phyloP scores from a whole-genome alignment of 2,797 vertebrate genomes.

The Menidia menidia region DNA sequence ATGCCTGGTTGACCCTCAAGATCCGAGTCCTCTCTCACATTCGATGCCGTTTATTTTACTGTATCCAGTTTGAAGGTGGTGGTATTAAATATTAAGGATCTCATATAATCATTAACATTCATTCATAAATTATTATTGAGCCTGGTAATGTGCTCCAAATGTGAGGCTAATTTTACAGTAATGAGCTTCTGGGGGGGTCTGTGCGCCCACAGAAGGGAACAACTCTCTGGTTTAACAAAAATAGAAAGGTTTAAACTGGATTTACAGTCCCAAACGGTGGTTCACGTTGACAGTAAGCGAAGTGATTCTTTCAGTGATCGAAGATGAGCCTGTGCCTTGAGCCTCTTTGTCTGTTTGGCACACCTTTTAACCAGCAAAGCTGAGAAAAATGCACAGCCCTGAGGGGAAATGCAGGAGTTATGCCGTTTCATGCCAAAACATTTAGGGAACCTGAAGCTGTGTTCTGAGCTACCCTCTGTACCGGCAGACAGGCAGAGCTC shows the following conservation, averaged over 20 bases:
- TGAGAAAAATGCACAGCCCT: conserved; percentile 21
- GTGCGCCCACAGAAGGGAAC: conserved; percentile 6
- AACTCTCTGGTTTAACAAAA: conserved; percentile 6
- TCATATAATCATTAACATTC: conserved; percentile 19
- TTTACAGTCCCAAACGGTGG: background rate
- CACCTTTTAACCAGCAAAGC: conserved; percentile 6
- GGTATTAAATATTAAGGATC: conserved; percentile 22
- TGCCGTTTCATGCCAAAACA: conserved; percentile 31
- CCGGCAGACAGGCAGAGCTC: background rate
- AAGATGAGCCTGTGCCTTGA: background rate
- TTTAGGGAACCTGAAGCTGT: conserved; percentile 21
- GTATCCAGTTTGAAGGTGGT: background rate
- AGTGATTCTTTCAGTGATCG: background rate
- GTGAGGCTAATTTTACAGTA: conserved; percentile 10
- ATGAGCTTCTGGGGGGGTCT: conserved; percentile 3
- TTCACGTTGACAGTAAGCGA: background rate
- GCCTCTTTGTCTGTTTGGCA: background rate
- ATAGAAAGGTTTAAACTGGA: background rate
- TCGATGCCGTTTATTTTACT: background rate
- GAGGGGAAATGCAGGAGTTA: conserved; percentile 15
- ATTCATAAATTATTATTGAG: conserved; percentile 16
- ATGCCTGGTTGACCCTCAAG: background rate
- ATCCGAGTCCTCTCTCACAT: background rate
- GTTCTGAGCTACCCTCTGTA: conserved; percentile 18
- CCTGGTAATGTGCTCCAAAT: conserved; percentile 9